These are phyloP conservation scores for Microchirus variegatus DNA, from an alignment of 2,797 vertebrate genomes.

Conservation along the genomic window DNA sequence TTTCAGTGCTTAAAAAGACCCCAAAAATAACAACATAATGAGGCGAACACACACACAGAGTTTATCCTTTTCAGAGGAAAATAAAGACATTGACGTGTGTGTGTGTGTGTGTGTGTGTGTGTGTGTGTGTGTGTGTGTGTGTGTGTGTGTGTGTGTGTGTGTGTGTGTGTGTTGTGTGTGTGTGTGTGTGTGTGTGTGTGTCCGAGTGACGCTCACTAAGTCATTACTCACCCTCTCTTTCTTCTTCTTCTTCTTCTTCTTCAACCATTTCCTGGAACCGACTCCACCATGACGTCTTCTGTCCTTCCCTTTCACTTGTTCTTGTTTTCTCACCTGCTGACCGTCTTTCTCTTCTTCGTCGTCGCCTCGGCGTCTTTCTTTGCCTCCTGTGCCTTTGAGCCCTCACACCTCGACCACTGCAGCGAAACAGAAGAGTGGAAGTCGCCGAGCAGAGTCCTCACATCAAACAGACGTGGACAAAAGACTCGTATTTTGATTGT, in stretches of 20 bases:
- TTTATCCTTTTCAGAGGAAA: constrained; percentile 17
- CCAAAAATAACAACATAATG: constrained; percentile 6
- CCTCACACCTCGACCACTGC: background rate
- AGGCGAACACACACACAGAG: background rate
- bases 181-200: constrained; percentile 13
- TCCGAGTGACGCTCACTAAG: no score
- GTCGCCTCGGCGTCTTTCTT: constrained; percentile 10
- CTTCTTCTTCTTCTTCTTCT: background rate
- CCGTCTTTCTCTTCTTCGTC: constrained; percentile 8
- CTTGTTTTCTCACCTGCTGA: constrained; percentile 29
- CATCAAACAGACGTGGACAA: background rate
- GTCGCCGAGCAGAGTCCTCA: background rate
- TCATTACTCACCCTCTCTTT: constrained; percentile 23
- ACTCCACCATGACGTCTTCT: background rate
- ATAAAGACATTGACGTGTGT: background rate
- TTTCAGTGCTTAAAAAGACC: background rate
- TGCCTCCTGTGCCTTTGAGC: constrained; percentile 6
- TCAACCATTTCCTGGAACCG: constrained; percentile 1
- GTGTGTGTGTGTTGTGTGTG: background rate
- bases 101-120: constrained; percentile 11
- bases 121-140: background rate
- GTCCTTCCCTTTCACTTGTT: constrained; percentile 1
- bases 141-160: constrained; percentile 1
- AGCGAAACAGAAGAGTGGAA: background rate
- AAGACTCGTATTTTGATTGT: background rate